Base-by-base conservation (phyloP, 2,888 invertebrate species). In the Abrostola triplasia region DNA sequence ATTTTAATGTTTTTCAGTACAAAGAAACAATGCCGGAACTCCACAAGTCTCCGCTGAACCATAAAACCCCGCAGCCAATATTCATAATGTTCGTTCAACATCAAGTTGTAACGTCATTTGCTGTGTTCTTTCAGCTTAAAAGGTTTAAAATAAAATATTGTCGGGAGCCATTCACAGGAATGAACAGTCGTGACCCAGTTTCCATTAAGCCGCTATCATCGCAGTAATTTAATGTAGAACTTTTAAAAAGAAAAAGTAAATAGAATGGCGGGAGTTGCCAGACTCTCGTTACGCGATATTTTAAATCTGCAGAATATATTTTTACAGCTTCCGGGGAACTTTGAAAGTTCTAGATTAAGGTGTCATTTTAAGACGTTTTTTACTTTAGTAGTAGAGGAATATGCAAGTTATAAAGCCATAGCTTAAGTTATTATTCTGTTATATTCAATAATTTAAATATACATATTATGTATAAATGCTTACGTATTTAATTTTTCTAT, bases 91-190 rank as follows among this genome's bases (percentile, higher is more conserved):
- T 56, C 58, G 66, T 62, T 54, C 13, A 73, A 67, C 60, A 60
- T 47, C 48, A 65, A 59, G 63, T 67, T 59, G 12, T 48, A 58
- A 48, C 59, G 51, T 64, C 58, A 66, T 63, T 64, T 60, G 13
- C 44, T 50, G 67, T 61, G 62, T 60, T 59, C 59, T 53, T 62
- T 67, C 42, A 47, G 58, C 65, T 67, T 57, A 49, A 77, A 77
- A 70, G 59, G 59, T 73, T 77, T 77, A 58, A 67, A 74, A 70
- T 77, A 70, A 70, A 73, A 77, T 77, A 74, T 73, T 67, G 74
- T 67, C 57, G 38, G 49, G 51, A 59, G 65, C 63, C 57, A 70
- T 77, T 67, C 70, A 70, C 38, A 57, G 61, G 63, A 74, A 77
- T 65, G 47, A 65, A 71, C 74, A 70, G 63, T 67, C 61, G 60